phyloP scores from a whole-genome alignment of 2,113 vertebrate species.

The Ciconia stormi region DNA sequence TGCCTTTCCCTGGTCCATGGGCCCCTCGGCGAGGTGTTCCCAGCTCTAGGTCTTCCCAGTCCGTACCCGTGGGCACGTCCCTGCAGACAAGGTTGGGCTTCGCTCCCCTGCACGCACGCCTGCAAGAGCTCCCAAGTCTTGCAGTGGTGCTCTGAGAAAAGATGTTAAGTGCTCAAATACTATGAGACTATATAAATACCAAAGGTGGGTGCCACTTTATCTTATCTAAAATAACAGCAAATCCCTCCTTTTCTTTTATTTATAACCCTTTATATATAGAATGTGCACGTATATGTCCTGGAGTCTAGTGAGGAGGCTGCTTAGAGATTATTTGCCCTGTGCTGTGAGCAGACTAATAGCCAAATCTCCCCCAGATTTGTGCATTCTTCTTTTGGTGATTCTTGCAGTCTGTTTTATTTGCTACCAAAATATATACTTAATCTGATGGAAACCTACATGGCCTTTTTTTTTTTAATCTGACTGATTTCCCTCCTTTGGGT shows the following conservation, averaged over 20 bases:
- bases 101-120: fast-evolving
- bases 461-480: neutral
- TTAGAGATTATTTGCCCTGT: neutral
- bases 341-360: neutral
- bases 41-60: neutral
- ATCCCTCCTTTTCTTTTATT: neutral
- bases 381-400: neutral
- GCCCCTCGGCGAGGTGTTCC: neutral
- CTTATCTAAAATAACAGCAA: neutral
- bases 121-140: too few species aligned
- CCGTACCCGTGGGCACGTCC: fast-evolving
- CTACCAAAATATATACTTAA: neutral
- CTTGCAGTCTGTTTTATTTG: neutral
- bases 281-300: neutral
- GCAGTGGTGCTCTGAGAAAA: neutral
- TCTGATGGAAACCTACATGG: neutral
- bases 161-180: neutral
- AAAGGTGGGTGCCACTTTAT: neutral
- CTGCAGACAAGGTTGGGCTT: neutral
- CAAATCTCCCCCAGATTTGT: neutral
- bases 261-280: neutral
- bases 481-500: slow-evolving; percentile 31
- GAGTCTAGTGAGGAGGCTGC: neutral
- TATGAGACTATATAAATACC: neutral
- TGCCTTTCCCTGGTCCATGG: neutral